Conservation (phyloP, 2,113 vertebrate species). For the Lepidothrix coronata region DNA sequence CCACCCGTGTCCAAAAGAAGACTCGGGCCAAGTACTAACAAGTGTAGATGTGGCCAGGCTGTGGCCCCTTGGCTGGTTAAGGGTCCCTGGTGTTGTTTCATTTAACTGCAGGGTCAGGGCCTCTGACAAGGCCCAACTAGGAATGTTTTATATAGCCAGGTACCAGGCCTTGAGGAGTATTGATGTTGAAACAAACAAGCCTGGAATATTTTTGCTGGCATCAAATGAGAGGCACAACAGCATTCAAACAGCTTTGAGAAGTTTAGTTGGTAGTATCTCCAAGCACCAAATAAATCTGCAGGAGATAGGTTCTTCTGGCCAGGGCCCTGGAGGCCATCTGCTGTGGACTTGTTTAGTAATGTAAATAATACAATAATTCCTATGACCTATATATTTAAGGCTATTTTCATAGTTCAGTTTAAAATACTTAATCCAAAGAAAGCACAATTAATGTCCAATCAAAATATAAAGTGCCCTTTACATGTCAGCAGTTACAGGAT, state of each 20-base stretch:
- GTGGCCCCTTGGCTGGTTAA: neutral
- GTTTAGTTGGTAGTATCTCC: conserved; percentile 54
- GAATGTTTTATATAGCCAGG: neutral
- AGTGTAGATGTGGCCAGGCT: neutral
- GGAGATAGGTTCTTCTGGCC: conserved; percentile 57
- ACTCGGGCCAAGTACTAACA: neutral
- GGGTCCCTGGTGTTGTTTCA: neutral
- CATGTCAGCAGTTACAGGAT: conserved; percentile 38
- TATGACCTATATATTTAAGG: conserved; percentile 49
- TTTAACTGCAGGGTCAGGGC: neutral
- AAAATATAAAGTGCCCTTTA: conserved; percentile 65
- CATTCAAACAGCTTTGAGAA: neutral
- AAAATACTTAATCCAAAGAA: conserved; percentile 66
- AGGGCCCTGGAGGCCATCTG: conserved; percentile 21
- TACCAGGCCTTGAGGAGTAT: conserved; percentile 29
- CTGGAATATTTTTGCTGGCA: conserved; percentile 58
- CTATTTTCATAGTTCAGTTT: conserved; percentile 44
- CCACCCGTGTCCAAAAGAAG: neutral
- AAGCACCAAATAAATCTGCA: conserved; percentile 55
- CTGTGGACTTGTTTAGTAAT: conserved; percentile 47
- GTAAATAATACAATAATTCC: conserved; percentile 66
- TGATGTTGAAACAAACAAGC: conserved; percentile 39
- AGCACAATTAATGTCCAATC: conserved; percentile 52
- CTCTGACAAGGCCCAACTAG: neutral
- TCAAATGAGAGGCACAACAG: neutral